Percentiles rank a stretch among this genome's conserved stretches.
phyloP scores from a whole-genome alignment of 2,113 vertebrate species.

The Neoarius graeffei region DNA sequence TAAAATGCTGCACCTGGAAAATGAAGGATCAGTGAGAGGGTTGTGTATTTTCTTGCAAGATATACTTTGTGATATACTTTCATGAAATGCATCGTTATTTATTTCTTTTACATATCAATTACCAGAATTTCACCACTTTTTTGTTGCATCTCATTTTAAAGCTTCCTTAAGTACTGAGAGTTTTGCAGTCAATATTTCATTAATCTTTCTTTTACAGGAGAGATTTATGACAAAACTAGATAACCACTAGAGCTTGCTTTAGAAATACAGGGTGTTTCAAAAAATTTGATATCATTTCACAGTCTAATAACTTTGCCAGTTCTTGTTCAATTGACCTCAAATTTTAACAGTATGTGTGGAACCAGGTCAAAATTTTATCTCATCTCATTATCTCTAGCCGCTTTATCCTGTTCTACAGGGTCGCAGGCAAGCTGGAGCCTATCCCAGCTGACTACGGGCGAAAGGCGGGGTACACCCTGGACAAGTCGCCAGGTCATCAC shows the following conservation, averaged over 20 bases:
- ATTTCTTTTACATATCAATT: background rate
- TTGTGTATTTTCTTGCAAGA: background rate
- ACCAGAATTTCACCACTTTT: slow-evolving; percentile 7
- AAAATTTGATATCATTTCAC: too few relatives aligned
- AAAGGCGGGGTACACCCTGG: too few relatives aligned
- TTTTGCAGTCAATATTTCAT: background rate
- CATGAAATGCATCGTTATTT: background rate
- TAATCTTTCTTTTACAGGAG: background rate
- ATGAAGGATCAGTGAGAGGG: background rate
- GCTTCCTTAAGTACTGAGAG: background rate
- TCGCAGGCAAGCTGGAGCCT: too few relatives aligned
- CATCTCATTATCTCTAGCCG: too few relatives aligned
- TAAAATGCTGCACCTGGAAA: background rate
- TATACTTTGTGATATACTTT: background rate
- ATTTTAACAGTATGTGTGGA: too few relatives aligned
- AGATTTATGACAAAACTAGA: background rate
- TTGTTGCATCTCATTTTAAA: background rate
- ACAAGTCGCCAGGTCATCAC: too few relatives aligned
- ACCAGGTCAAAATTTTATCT: too few relatives aligned
- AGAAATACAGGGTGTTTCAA: background rate
- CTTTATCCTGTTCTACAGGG: too few relatives aligned
- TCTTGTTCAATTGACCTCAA: too few relatives aligned
- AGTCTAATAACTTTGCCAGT: too few relatives aligned
- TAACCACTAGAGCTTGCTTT: background rate
- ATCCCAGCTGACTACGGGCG: too few relatives aligned